Evolutionary conservation across 2,113 vertebrate species (phyloP).

Genomic region (Acanthochromis polyacanthus): DNA sequence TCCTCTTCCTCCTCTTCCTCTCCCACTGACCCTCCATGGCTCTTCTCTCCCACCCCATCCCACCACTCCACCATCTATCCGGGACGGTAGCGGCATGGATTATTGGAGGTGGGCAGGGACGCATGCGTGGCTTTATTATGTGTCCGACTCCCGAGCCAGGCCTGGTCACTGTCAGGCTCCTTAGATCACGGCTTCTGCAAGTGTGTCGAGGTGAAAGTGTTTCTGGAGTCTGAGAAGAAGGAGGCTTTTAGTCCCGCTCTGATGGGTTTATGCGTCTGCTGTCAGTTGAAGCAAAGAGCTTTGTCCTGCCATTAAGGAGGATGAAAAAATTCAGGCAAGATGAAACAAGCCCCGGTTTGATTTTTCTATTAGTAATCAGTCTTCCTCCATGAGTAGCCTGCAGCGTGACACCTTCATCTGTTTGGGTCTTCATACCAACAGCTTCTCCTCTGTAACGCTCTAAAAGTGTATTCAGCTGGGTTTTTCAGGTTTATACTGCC

Average conservation of each 20-base stretch:
- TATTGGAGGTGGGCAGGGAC: slow-evolving; percentile 43
- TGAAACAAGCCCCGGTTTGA: slow-evolving; percentile 32
- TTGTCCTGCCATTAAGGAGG: not conserved
- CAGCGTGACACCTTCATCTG: slow-evolving; percentile 3
- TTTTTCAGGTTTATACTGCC: not conserved
- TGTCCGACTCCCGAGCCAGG: slow-evolving; percentile 33
- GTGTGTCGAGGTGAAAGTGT: slow-evolving; percentile 24
- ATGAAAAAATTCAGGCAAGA: slow-evolving; percentile 47
- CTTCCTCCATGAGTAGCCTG: not conserved
- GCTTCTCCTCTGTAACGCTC: not conserved
- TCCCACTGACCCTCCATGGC: not conserved
- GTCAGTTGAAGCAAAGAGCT: not conserved
- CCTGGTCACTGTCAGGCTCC: slow-evolving; percentile 65
- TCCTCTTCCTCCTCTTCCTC: not conserved
- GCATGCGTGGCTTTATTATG: slow-evolving; percentile 43
- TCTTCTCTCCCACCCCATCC: not conserved
- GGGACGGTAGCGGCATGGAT: slow-evolving; percentile 57
- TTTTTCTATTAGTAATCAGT: not conserved
- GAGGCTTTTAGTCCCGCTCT: not conserved
- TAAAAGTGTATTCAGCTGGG: too few species aligned
- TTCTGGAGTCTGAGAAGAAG: too few species aligned
- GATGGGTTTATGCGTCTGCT: not conserved
- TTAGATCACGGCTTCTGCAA: slow-evolving; percentile 44
- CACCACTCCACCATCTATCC: not conserved
- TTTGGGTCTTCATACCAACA: not conserved